Evolutionary conservation across 2,113 vertebrate genomes (phyloP).

Genomic region (Charadrius vociferus): DNA sequence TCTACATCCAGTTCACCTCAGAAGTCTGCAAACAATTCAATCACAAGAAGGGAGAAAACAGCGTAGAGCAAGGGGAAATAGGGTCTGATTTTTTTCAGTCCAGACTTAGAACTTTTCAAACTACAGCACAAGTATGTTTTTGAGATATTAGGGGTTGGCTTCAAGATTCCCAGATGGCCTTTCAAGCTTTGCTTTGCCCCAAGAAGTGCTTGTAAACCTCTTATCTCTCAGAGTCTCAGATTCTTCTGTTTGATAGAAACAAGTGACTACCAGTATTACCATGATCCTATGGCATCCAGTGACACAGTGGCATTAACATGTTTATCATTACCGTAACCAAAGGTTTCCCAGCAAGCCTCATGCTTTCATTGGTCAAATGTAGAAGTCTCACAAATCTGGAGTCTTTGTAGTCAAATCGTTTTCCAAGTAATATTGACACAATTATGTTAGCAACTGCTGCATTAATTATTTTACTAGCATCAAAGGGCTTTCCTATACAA

Average conservation of each 20-base stretch:
- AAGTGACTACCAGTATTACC: background rate
- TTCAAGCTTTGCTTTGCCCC: background rate
- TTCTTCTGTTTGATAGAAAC: background rate
- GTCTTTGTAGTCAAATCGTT: slow-evolving; percentile 67
- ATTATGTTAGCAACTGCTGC: slow-evolving; percentile 68
- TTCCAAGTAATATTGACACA: slow-evolving; percentile 67
- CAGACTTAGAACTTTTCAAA: background rate
- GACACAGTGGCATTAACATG: background rate
- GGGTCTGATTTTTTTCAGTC: background rate
- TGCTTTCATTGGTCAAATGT: slow-evolving; percentile 49
- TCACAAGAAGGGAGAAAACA: no score
- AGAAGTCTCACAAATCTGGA: slow-evolving; percentile 56
- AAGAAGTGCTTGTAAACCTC: background rate
- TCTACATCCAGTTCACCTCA: no score
- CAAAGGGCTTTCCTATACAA: slow-evolving; percentile 55
- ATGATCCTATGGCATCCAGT: background rate
- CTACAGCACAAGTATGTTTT: background rate
- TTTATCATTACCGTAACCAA: slow-evolving; percentile 29
- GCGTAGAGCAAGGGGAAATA: no score
- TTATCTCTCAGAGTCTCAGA: background rate
- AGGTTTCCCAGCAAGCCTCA: slow-evolving; percentile 55
- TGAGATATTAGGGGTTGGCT: background rate
- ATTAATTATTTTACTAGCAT: slow-evolving; percentile 32
- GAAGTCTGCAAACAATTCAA: no score
- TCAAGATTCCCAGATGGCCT: background rate